phyloP scores from a whole-genome alignment of 2,888 invertebrate species.

The Volucella inflata region DNA sequence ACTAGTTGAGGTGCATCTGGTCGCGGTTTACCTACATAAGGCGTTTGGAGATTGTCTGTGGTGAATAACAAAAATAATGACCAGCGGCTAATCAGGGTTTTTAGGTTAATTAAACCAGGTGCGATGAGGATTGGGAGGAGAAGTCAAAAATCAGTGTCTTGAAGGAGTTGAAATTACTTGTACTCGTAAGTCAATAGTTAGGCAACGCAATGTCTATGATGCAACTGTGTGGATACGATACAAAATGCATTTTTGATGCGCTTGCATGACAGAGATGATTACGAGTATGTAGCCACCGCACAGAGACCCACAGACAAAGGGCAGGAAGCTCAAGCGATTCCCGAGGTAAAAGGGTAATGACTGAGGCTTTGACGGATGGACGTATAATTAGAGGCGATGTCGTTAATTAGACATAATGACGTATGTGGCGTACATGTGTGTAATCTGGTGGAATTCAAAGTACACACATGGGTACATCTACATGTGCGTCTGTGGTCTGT shows the following conservation, averaged over 20 bases:
- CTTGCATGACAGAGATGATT: slow-evolving; percentile 46
- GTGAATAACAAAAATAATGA: slow-evolving; percentile 15
- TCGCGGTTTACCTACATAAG: slow-evolving; percentile 1
- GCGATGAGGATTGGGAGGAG: neutral
- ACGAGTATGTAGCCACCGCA: neutral
- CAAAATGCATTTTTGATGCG: slow-evolving; percentile 70
- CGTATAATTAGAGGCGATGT: slow-evolving; percentile 59
- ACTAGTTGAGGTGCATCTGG: slow-evolving; percentile 20
- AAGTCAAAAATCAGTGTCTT: slow-evolving; percentile 8
- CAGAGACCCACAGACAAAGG: neutral
- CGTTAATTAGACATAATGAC: slow-evolving; percentile 65
- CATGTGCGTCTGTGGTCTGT: too few relatives aligned
- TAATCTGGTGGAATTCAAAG: neutral
- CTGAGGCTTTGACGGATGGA: slow-evolving; percentile 61
- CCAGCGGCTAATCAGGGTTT: slow-evolving; percentile 68
- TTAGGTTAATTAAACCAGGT: slow-evolving; percentile 58
- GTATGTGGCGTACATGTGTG: neutral
- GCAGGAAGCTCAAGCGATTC: neutral
- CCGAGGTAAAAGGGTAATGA: slow-evolving; percentile 38
- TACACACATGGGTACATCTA: too few relatives aligned
- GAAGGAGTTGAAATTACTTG: neutral
- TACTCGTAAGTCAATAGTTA: neutral
- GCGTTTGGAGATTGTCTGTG: too few relatives aligned
- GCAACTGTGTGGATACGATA: slow-evolving; percentile 26
- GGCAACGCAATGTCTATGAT: slow-evolving; percentile 17